These are phyloP conservation scores for Portevinia maculata DNA, from an alignment of 2,888 invertebrate genomes.

Conservation along the genomic window DNA sequence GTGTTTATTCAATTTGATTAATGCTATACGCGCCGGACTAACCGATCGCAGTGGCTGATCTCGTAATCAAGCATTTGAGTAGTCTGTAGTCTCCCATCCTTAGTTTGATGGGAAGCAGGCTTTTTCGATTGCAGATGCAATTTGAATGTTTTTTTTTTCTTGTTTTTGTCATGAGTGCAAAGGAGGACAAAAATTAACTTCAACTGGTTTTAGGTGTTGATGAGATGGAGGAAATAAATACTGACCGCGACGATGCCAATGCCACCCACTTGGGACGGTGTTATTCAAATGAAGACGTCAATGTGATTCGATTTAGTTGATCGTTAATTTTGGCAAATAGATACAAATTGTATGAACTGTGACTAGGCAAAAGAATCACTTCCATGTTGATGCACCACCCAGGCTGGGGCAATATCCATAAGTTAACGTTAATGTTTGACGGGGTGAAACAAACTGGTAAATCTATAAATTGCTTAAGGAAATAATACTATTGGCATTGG, in stretches of 20 bases:
- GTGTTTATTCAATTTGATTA: constrained; percentile 75
- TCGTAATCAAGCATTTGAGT: constrained; percentile 16
- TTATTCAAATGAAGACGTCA: constrained; percentile 56
- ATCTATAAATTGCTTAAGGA: too few relatives aligned
- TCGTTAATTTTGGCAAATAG: constrained; percentile 54
- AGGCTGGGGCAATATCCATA: neutral
- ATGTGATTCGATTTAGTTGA: constrained; percentile 12
- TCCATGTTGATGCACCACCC: constrained; percentile 8
- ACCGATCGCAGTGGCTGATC: constrained; percentile 63
- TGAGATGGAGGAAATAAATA: constrained; percentile 41
- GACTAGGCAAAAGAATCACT: constrained; percentile 27
- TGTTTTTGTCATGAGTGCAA: neutral
- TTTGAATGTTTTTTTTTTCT: neutral
- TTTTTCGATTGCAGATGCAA: constrained; percentile 32
- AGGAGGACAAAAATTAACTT: constrained; percentile 1
- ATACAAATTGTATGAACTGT: constrained; percentile 47
- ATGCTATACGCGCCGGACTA: constrained; percentile 61
- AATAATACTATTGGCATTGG: too few relatives aligned
- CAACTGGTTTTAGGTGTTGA: constrained; percentile 44
- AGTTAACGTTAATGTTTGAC: neutral
- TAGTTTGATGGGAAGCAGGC: constrained; percentile 8
- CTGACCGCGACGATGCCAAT: neutral
- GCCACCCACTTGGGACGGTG: constrained; percentile 37
- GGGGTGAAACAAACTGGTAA: too few relatives aligned
- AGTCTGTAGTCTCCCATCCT: constrained; percentile 6